phyloP scores from a whole-genome alignment of 2,888 invertebrate genomes.

The Lydus trimaculatus region DNA sequence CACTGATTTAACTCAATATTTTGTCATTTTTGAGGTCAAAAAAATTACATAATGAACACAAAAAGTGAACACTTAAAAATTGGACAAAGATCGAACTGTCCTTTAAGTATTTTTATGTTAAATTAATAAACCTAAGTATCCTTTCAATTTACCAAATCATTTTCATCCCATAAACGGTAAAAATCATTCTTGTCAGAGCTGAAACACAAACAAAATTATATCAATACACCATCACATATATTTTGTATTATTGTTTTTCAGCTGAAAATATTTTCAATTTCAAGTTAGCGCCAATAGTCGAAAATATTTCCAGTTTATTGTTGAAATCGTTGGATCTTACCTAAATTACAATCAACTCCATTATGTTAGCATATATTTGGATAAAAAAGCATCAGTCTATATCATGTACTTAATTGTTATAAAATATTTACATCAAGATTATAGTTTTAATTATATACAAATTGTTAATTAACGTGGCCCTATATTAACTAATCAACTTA shows the following conservation, averaged over 20 bases:
- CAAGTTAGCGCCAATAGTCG: no score
- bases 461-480: slow-evolving; percentile 8
- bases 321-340: no score
- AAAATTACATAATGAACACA: slow-evolving; percentile 48
- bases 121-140: slow-evolving; percentile 38
- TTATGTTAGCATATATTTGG: slow-evolving; percentile 45
- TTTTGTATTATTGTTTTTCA: no score
- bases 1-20: slow-evolving; percentile 31
- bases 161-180: slow-evolving; percentile 43
- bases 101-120: slow-evolving; percentile 22
- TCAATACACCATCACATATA: no score
- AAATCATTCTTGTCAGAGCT: slow-evolving; percentile 46
- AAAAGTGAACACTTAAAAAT: slow-evolving; percentile 49
- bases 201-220: slow-evolving; percentile 42
- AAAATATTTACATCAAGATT: slow-evolving; percentile 48
- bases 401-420: slow-evolving; percentile 48
- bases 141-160: slow-evolving; percentile 47
- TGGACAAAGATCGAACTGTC: slow-evolving; percentile 31
- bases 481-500: slow-evolving; percentile 19
- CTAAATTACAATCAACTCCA: slow-evolving; percentile 44
- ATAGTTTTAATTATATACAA: slow-evolving; percentile 28
- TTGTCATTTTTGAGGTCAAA: slow-evolving; percentile 31
- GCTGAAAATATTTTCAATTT: no score
- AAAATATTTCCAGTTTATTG: no score
- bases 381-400: slow-evolving; percentile 58